Base-by-base conservation (phyloP, 2,113 vertebrate species). In the Menidia beryllina region DNA sequence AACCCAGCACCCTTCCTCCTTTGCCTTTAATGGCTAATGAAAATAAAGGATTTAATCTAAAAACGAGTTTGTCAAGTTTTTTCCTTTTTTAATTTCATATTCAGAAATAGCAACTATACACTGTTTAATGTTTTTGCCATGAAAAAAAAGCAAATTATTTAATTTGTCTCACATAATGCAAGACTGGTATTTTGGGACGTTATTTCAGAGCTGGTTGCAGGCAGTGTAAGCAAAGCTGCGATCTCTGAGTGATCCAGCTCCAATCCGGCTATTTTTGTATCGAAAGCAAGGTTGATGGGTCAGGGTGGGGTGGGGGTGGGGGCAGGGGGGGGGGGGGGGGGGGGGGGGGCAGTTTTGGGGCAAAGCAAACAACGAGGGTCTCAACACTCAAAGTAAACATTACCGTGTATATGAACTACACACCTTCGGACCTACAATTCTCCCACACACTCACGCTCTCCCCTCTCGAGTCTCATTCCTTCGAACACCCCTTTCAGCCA, bases 381-480 rank as follows among this genome's bases (percentile, higher is more conserved):
- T 91, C 89, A 85, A 79, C 79, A 81, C 82, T 87, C 81, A 84
- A 81, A 91, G 90, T 86, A 89, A 93, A 93, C 88, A 93, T 86
- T 77, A 66, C 84, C 84, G 87, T 61, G 79, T 91, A 89, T 94
- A 93, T 94, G 91, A 94, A 92, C 91, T 93, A 69, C 84, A 90
- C 90, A 91, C 89, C 87, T 93, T 87, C 71, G 47, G 84, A 36
- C 61, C 74, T 78, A 68, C 69, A 85, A 51, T 73, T 89, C 89
- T 85, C 85, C 79, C 90, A 84, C 87, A 89, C 82, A 84, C 83
- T 84, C 75, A 14, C 38, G 15, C 83, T 76, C 76, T 78, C 75
- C 65, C 76, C 69, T 84, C 76, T 48, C n/a, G 77, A 81, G 70
- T 70, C 78, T 66, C 75, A 78, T 83, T 87, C 72, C 85, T 79